A percentile compares a stretch with the other conserved stretches of the same genome.
Conservation (phyloP, 2,888 invertebrate species). For the Dynastes hyllus region DNA sequence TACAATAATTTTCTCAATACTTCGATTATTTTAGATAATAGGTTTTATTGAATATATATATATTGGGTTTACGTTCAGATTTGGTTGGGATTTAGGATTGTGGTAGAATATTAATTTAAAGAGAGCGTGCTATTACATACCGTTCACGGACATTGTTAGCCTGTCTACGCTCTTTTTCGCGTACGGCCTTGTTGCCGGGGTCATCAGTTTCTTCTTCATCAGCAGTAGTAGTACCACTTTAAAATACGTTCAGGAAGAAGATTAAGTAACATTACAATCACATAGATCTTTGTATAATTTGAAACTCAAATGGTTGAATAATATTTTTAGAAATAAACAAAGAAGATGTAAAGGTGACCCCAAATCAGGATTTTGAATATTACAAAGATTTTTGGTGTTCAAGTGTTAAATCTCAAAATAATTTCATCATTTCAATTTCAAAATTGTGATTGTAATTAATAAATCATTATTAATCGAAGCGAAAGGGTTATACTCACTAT, state of each 20-base stretch:
- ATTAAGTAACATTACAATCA: slow-evolving; percentile 40
- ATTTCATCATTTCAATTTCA: neutral
- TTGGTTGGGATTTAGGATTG: neutral
- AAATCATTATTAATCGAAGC: neutral
- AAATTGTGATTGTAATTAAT: slow-evolving; percentile 32
- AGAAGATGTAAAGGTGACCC: too few species aligned
- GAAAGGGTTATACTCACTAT: slow-evolving; percentile 78
- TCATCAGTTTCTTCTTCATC: slow-evolving; percentile 88
- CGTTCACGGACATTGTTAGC: slow-evolving; percentile 98
- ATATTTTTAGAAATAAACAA: too few species aligned
- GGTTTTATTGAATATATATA: too few species aligned
- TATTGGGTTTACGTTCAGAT: too few species aligned
- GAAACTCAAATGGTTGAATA: slow-evolving; percentile 5
- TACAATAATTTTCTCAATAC: too few species aligned
- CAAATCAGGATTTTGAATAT: too few species aligned
- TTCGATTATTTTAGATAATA: too few species aligned
- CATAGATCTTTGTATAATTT: slow-evolving; percentile 31
- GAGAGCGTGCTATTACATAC: slow-evolving; percentile 77
- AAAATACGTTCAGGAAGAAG: slow-evolving; percentile 49
- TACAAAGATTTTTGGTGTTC: too few species aligned
- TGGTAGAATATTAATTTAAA: slow-evolving; percentile 33
- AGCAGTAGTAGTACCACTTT: slow-evolving; percentile 80
- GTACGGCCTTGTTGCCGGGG: slow-evolving; percentile 92
- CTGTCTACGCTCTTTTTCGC: slow-evolving; percentile 95
- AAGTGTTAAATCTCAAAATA: too few species aligned